Evolutionary conservation across 2,113 vertebrate species (phyloP), one percentile per base, ranked within the genome.

Genomic region (Coturnix japonica): DNA sequence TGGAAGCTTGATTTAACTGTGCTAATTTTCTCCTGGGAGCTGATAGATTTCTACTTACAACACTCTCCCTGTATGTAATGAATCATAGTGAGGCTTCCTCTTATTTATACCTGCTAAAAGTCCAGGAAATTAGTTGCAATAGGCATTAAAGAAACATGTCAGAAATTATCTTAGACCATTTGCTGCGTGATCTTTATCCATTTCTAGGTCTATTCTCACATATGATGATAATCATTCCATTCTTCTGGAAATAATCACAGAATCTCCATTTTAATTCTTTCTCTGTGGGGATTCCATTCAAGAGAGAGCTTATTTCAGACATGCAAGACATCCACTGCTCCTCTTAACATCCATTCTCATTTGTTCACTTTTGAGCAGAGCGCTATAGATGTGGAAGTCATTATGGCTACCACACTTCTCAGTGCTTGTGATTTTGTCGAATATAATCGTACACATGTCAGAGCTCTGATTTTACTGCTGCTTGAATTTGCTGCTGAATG

Each of bases 1-100:
- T 85, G 89, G 69, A 85, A 91, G 79, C 81, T 73, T 94, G 94
- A 93, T 95, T 96, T 96, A 95, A 94, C 93, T 95, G 89, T 3
- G 0, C 81, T 96, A 89, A 96, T 95, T 96, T 94, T 95, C 95
- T 87, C 78, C 80, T 89, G 95, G 92, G 94, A 94, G 56, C 53
- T 96, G 89, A 92, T 85, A 87, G 76, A 93, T 96, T 93, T 35
- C 72, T 75, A 71, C 81, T 83, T 85, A 92, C 74, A 60, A 37
- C 83, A 65, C 87, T 89, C 72, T 76, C 1, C 16, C 72, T 74
- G 72, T 89, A 82, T 0, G 0, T 87, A 89, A 93, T 95, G 84
- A 95, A 64, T 94, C 73, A 85, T 51, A 57, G 33, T 21, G 44
- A 89, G 69, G 67, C 41, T 89, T 92, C 82, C 67, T 89, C 60